These are phyloP conservation scores for Eristalinus aeneus DNA, from an alignment of 2,888 invertebrate genomes.

Conservation along the genomic window DNA sequence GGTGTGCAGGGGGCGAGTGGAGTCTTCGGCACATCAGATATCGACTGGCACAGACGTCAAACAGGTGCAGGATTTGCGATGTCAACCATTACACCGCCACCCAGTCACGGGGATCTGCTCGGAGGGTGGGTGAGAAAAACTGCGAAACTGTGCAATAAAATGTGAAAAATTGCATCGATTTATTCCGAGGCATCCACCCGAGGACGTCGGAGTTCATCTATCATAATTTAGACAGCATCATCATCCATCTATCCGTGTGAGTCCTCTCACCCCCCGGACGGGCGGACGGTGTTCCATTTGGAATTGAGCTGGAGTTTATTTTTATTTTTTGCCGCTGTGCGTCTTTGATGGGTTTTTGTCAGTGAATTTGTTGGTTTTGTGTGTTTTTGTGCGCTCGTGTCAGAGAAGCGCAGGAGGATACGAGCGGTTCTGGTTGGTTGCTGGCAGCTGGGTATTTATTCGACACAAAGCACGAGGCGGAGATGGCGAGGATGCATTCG, in stretches of 20 bases:
- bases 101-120: neutral
- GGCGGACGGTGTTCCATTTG: constrained; percentile 24
- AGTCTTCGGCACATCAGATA: constrained; percentile 8
- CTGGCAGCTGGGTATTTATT: neutral
- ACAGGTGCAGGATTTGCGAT: neutral
- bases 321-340: neutral
- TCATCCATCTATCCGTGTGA: constrained; percentile 36
- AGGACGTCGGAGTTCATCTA: constrained; percentile 46
- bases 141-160: constrained; percentile 19
- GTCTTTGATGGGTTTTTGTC: neutral
- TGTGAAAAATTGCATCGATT: constrained; percentile 47
- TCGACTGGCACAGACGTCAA: neutral
- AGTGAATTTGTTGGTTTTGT: neutral
- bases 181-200: constrained; percentile 29
- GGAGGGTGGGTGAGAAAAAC: neutral
- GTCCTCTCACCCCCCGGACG: neutral
- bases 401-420: neutral
- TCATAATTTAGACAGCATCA: constrained; percentile 61
- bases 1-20: neutral
- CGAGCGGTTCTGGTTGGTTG: neutral
- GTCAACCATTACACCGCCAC: neutral
- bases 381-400: neutral
- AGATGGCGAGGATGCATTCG: neutral
- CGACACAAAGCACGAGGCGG: neutral
- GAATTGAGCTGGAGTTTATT: constrained; percentile 16